phyloP scores from a whole-genome alignment of 2,888 invertebrate species.

The Drosophila anceps region DNA sequence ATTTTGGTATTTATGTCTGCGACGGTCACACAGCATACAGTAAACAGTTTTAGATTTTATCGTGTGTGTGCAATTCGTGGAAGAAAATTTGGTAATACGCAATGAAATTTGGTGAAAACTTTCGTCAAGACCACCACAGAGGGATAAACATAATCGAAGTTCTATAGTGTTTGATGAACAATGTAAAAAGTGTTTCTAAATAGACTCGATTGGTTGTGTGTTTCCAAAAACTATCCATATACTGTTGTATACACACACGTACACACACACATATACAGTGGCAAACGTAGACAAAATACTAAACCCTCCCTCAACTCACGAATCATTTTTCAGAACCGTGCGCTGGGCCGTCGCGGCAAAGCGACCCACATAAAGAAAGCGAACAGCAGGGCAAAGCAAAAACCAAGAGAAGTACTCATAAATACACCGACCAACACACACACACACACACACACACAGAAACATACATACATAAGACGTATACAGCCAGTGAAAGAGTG shows the following conservation, averaged over 20 bases:
- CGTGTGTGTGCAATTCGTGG: constrained; percentile 63
- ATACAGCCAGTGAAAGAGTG: constrained; percentile 37
- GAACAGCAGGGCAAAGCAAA: constrained; percentile 59
- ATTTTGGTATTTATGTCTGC: constrained; percentile 31
- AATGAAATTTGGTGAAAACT: constrained; percentile 24
- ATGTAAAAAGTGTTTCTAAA: constrained; percentile 28
- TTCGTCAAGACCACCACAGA: constrained; percentile 8
- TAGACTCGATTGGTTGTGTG: constrained; percentile 17
- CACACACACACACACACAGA: background rate
- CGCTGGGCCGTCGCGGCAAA: constrained; percentile 57
- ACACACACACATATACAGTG: constrained; percentile 24
- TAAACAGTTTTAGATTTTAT: constrained; percentile 74
- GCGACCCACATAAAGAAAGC: constrained; percentile 78
- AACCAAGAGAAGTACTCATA: constrained; percentile 40
- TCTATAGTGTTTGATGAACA: constrained; percentile 13
- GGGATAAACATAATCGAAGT: constrained; percentile 16
- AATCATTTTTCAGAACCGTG: constrained; percentile 53
- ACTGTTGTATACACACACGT: constrained; percentile 36
- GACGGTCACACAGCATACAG: constrained; percentile 55
- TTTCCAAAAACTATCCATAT: constrained; percentile 15
- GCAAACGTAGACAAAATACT: constrained; percentile 75
- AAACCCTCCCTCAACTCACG: constrained; percentile 58
- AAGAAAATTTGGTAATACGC: constrained; percentile 54
- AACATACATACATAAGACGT: background rate
- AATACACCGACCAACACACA: constrained; percentile 22